These are phyloP conservation scores for Drymodes brunneopygia DNA, from an alignment of 2,113 vertebrate species.

Conservation along the genomic window DNA sequence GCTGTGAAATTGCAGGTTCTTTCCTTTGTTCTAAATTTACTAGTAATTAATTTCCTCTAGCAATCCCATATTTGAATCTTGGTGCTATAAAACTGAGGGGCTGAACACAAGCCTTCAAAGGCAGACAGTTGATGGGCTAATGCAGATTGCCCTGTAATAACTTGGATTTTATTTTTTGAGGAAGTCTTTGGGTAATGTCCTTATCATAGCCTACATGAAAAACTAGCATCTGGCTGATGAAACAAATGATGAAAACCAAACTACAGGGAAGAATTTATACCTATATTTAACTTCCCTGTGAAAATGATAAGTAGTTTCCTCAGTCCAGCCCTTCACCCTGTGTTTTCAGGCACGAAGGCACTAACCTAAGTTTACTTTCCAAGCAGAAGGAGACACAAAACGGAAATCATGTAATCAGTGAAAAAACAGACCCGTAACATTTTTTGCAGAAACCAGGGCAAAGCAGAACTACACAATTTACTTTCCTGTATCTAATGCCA, in stretches of 20 bases:
- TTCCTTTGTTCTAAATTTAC: conserved; percentile 65
- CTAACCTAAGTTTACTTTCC: not conserved
- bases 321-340: not conserved
- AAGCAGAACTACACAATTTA: not conserved
- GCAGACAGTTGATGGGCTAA: not conserved
- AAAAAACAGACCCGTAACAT: not conserved
- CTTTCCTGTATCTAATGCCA: not conserved
- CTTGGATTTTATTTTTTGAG: not conserved
- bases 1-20: conserved; percentile 62
- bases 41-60: conserved; percentile 66
- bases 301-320: not conserved
- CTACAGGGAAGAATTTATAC: not conserved
- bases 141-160: not conserved
- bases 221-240: conserved; percentile 20
- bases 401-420: not conserved
- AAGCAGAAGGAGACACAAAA: not conserved
- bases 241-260: conserved; percentile 25
- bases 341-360: not conserved
- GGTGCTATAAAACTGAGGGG: conserved; percentile 33
- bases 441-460: not conserved
- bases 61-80: conserved; percentile 49
- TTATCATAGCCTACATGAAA: conserved; percentile 15
- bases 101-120: conserved; percentile 49
- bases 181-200: conserved; percentile 25
- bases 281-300: not conserved